A percentile compares a stretch with the other conserved stretches of the same genome.
Evolutionary conservation across 2,797 vertebrate genomes (phyloP).

Genomic region (Xerus rutilus): DNA sequence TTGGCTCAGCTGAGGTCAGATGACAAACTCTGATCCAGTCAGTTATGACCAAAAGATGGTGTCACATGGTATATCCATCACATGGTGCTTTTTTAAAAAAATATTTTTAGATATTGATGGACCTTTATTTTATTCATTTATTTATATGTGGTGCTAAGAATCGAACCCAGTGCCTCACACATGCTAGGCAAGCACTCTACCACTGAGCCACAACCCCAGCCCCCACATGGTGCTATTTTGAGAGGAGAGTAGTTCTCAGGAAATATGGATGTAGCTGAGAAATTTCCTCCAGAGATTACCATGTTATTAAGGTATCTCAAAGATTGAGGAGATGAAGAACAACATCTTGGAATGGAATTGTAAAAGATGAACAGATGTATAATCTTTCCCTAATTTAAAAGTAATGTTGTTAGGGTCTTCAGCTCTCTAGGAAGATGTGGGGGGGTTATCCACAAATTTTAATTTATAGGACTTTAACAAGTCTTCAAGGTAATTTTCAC

Average conservation of each 20-base stretch:
- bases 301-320: not conserved
- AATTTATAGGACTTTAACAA: not conserved
- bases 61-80: accelerated
- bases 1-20: not conserved
- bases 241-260: not conserved
- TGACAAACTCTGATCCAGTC: not conserved
- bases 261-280: not conserved
- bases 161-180: no score
- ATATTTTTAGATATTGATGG: no score
- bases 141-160: no score
- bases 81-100: not conserved
- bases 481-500: not conserved
- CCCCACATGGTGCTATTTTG: not conserved
- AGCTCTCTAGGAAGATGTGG: not conserved
- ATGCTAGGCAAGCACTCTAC: no score
- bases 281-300: not conserved
- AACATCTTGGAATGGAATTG: not conserved
- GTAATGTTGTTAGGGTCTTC: not conserved
- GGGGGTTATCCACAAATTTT: not conserved
- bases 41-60: not conserved
- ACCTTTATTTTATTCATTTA: no score
- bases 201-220: no score
- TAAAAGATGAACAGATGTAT: not conserved
- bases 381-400: slow-evolving; percentile 13
- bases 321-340: not conserved